A percentile compares a stretch with the other conserved stretches of the same genome.
phyloP scores from a whole-genome alignment of 2,888 invertebrate genomes.

The Lissonota sp. region DNA sequence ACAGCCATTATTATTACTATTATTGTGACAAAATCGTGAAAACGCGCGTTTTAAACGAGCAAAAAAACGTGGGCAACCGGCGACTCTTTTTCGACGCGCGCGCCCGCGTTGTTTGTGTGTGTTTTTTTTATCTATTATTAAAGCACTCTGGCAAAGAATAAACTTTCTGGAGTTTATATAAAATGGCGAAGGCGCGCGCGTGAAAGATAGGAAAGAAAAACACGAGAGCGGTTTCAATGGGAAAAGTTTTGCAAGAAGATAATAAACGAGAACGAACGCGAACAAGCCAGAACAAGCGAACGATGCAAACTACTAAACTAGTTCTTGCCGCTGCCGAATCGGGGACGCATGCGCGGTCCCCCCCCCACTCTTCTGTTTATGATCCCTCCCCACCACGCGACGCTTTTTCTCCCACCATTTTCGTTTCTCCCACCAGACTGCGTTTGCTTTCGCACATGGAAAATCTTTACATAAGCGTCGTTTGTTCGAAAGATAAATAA shows the following conservation, averaged over 20 bases:
- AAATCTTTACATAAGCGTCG: constrained; percentile 32
- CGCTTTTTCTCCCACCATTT: neutral
- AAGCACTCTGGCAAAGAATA: too few relatives aligned
- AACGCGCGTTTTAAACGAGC: neutral
- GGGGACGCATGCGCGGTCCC: constrained; percentile 28
- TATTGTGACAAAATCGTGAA: neutral
- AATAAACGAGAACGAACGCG: too few relatives aligned
- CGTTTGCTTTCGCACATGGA: neutral
- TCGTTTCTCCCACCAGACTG: neutral
- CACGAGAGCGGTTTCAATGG: too few relatives aligned
- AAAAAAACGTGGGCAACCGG: too few relatives aligned
- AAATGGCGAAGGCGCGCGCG: too few relatives aligned
- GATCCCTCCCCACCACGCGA: neutral
- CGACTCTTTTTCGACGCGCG: too few relatives aligned
- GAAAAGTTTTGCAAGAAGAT: too few relatives aligned
- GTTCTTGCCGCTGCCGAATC: constrained; percentile 14
- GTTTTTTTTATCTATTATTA: too few relatives aligned
- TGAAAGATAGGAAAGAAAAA: too few relatives aligned
- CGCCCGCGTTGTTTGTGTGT: too few relatives aligned
- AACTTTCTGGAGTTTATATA: too few relatives aligned
- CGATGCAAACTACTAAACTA: constrained; percentile 25
- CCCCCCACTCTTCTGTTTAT: neutral
- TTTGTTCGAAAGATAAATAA: constrained; percentile 14
- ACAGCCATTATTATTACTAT: constrained; percentile 70
- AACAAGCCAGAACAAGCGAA: constrained; percentile 22